Percentiles rank a stretch among this genome's conserved stretches.
Evolutionary conservation across 2,113 vertebrate species (phyloP).

Genomic region (Triplophysa rosa): DNA sequence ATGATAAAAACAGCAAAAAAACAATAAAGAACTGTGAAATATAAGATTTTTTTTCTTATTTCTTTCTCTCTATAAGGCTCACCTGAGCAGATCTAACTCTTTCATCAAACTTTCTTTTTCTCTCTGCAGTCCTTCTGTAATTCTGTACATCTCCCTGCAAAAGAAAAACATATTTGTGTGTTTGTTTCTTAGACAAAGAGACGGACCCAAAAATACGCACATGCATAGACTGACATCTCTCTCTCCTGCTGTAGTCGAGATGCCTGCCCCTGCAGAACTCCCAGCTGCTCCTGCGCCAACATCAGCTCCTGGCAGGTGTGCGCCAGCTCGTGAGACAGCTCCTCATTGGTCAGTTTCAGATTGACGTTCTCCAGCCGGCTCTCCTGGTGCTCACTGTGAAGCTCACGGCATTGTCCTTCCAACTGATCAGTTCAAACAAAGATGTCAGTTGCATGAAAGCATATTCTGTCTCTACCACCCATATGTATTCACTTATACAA

Average conservation of each 20-base stretch:
- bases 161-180: not conserved
- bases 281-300: conserved; percentile 82
- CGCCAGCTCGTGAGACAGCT: conserved; percentile 81
- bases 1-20: too few species aligned
- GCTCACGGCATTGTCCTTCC: conserved; percentile 80
- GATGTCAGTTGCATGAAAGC: not conserved
- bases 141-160: conserved; percentile 85
- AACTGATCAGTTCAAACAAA: conserved; percentile 68
- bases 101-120: conserved; percentile 90
- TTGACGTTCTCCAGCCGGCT: conserved; percentile 85
- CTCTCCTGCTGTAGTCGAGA: conserved; percentile 82
- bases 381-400: conserved; percentile 82
- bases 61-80: conserved; percentile 20
- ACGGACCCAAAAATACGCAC: not conserved
- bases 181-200: not conserved
- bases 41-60: not conserved
- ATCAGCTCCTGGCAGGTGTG: conserved; percentile 77
- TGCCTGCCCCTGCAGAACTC: conserved; percentile 81
- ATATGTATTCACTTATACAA: too few species aligned
- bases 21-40: not conserved
- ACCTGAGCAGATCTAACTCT: conserved; percentile 91
- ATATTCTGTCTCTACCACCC: not conserved
- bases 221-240: conserved; percentile 79
- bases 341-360: conserved; percentile 85
- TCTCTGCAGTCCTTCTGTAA: conserved; percentile 86